phyloP scores from a whole-genome alignment of 2,888 invertebrate genomes.

The Troilus luridus region DNA sequence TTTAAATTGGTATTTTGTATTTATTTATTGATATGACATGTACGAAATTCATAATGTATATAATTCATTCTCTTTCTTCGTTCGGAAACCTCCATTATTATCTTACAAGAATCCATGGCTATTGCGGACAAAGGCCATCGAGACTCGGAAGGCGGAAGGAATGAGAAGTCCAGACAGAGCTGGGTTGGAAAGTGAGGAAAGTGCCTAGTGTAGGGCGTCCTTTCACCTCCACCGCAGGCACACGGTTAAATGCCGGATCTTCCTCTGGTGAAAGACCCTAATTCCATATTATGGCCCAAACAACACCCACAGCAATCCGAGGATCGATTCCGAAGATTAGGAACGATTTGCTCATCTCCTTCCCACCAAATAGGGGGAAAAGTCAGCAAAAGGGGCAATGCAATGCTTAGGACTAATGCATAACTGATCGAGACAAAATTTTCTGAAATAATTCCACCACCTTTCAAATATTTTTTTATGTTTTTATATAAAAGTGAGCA shows the following conservation, averaged over 20 bases:
- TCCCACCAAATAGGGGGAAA: not conserved
- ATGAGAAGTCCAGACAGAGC: not conserved
- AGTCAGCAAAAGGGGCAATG: not conserved
- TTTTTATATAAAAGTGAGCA: no score
- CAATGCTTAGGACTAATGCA: not conserved
- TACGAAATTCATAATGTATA: no score
- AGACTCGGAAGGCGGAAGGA: not conserved
- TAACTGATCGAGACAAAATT: no score
- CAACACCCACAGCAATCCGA: not conserved
- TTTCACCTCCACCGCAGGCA: conserved; percentile 34
- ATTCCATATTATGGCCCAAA: not conserved
- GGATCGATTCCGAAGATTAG: not conserved
- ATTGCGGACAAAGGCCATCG: not conserved
- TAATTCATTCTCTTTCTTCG: no score
- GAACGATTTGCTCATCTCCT: not conserved
- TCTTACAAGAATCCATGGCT: no score
- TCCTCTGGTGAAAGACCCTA: not conserved
- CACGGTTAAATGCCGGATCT: not conserved
- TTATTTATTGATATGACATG: no score
- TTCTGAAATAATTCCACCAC: no score
- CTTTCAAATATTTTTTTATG: no score
- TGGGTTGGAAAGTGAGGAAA: conserved; percentile 55
- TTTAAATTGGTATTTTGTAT: no score
- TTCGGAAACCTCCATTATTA: no score
- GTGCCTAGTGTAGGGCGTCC: conserved; percentile 40